Evolutionary conservation across 2,797 vertebrate species (phyloP), one percentile per base, ranked within the genome.

Genomic region (Gila robusta): DNA sequence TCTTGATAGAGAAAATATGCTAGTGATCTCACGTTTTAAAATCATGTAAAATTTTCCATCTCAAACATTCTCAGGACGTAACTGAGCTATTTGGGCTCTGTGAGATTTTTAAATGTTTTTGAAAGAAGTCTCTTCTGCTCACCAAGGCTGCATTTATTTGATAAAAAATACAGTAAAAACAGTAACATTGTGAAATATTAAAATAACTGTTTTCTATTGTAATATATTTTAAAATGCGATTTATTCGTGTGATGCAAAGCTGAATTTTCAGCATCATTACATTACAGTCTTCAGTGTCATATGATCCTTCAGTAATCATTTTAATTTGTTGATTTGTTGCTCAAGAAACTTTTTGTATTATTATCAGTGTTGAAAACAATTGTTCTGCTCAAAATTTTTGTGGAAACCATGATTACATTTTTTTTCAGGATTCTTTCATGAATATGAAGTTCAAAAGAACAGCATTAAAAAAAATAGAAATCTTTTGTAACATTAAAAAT

Each of bases 221-320:
- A 2, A 44, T 72, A 44, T n/a, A 41, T 44, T 16, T 71, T n/a
- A 7, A 72, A 44, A 44, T 73, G n/a, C 47, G 1, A 47, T 73
- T 47, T 9, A 26, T 72, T 72, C 0, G 12, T 41, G 11, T 71
- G 67, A 70, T 1, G 41, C 35, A 39, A 23, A 70, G 19, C 35
- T 70, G 69, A n/a, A n/a, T 41, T 71, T 71, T 71, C 37, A 41
- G 37, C 37, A 16, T 41, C 69, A n/a, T 71, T 71, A 41, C 69
- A n/a, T 39, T 11, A 5, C n/a, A n/a, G n/a, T n/a, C 39, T n/a
- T n/a, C 11, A 44, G 21, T 47, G 47, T 62, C 56, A 62, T 1
- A 26, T 62, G 56, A 62, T 26, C 56, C 10, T 62, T 26, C 56
- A 62, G 9, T 4, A 62, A 62, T 26, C 56, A 5, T 26, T 62